Evolutionary conservation across 2,797 vertebrate genomes (phyloP).

Genomic region (Sebastes minor): DNA sequence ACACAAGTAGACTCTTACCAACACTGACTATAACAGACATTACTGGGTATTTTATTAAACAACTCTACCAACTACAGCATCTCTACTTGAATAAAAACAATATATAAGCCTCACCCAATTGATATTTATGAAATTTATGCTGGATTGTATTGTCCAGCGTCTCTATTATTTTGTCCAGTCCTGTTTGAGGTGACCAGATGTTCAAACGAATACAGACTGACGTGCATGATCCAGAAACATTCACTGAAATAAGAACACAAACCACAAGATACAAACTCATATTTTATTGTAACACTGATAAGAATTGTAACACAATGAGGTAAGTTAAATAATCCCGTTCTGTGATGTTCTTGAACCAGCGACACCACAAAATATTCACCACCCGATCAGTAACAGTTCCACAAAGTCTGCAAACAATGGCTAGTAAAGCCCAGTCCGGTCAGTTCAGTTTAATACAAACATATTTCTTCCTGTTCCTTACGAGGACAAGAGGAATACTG

Average conservation of each 20-base stretch:
- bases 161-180: background rate
- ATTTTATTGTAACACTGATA: slow-evolving; percentile 93
- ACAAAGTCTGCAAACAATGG: slow-evolving; percentile 70
- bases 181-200: background rate
- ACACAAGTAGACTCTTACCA: background rate
- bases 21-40: background rate
- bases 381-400: slow-evolving; percentile 67
- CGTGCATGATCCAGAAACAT: background rate
- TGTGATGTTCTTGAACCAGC: slow-evolving; percentile 74
- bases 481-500: slow-evolving; percentile 55
- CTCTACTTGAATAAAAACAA: background rate
- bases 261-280: slow-evolving; percentile 82
- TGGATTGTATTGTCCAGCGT: background rate
- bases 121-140: background rate
- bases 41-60: background rate
- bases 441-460: slow-evolving; percentile 71
- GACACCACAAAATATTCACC: slow-evolving; percentile 76
- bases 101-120: background rate
- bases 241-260: background rate
- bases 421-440: slow-evolving; percentile 41
- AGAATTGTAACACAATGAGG: slow-evolving; percentile 95
- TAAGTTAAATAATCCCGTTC: slow-evolving; percentile 91
- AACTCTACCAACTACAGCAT: background rate
- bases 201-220: background rate
- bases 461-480: slow-evolving; percentile 49